Evolutionary conservation across 2,113 vertebrate genomes (phyloP), one percentile per base, ranked within the genome.

Genomic region (Mystacornis crossleyi): DNA sequence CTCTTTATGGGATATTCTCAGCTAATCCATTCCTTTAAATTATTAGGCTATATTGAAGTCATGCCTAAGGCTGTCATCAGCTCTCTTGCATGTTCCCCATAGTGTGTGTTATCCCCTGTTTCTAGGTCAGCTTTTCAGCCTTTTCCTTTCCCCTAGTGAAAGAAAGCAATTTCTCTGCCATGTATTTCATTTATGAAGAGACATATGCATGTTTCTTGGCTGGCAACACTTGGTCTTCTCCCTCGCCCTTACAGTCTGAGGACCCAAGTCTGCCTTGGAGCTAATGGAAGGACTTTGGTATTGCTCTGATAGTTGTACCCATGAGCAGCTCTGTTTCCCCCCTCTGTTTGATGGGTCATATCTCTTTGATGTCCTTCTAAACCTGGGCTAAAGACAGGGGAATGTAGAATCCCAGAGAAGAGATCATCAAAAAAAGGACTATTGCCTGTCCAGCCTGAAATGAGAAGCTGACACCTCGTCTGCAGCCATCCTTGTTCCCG

Each of bases 51-150:
- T 86, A 61, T 26, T 91, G 95, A 97, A 97, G 86, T 53, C 64
- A 73, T 71, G 93, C 95, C 94, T 86, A 86, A 69, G 93, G 96
- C 90, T 95, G 65, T 77, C 94, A 93, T 86, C 85, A 89, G 51
- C 67, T 91, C 47, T 92, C 61, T 67, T 85, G 43, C 47, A 18
- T 65, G 67, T 74, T 95, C 38, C 33, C 81, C 75, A 84, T 77
- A 86, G 90, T 92, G 58, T 79, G 33, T 36, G 33, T 85, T 97
- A 93, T 86, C 53, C 78, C 36, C 29, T 86, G 34, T 95, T 96
- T 97, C 90, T 95, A 93, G 94, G 95, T 97, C 89, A 97, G 57
- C 77, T 87, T 86, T 89, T 81, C 74, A 86, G 64, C 60, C 57
- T 74, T 72, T 60, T 83, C 9, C 62, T 85, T 72, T 75, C 20